Base-by-base conservation (phyloP, 2,797 vertebrate species). In the Uromys caudimaculatus region DNA sequence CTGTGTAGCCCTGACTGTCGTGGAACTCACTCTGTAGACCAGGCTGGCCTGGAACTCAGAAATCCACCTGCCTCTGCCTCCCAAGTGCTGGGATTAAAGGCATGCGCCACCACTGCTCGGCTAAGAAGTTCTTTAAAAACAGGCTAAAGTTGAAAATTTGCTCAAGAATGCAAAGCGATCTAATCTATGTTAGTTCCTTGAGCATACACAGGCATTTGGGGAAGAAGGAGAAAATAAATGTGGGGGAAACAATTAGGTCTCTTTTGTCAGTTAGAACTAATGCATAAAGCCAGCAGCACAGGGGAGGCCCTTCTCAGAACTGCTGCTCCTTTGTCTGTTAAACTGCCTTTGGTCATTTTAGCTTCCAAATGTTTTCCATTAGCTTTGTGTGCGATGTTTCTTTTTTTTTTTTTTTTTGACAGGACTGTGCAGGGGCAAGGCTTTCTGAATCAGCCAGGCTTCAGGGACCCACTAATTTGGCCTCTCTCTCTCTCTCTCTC, bases 401-500 rank as follows among this genome's bases (percentile, higher is more conserved):
- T 44, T 56, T 93, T 91, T 94, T 82, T 96, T 94, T 94, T 94
- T 82, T 95, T 94, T 94, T 94, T 79, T 96, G 93, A 94, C 88
- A 93, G 79, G 67, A 44, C 56, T 85, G 75, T 92, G 82, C 62
- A n/a, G 75, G 92, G 94, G 35, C 85, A 83, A 76, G 21, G 44
- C 44, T 93, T 93, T 82, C 62, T 81, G 79, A 96, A 96, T 97
- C 75, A 90, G 24, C 89, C 82, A 84, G 88, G 89, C 95, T 97
- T 96, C 86, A 41, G 75, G 93, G 92, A 93, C 91, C 95, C 92
- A 89, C 82, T 94, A 92, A 97, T 97, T 95, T 95, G 94, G 83
- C 92, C 94, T 93, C 81, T 29, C 91, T 90, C 93, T 87, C 79
- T 19, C 91, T 90, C 93, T 87, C 79, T 19, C 94, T 93, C 81